These are phyloP conservation scores for Dermochelys coriacea DNA, from an alignment of 2,797 vertebrate genomes.

Conservation along the genomic window DNA sequence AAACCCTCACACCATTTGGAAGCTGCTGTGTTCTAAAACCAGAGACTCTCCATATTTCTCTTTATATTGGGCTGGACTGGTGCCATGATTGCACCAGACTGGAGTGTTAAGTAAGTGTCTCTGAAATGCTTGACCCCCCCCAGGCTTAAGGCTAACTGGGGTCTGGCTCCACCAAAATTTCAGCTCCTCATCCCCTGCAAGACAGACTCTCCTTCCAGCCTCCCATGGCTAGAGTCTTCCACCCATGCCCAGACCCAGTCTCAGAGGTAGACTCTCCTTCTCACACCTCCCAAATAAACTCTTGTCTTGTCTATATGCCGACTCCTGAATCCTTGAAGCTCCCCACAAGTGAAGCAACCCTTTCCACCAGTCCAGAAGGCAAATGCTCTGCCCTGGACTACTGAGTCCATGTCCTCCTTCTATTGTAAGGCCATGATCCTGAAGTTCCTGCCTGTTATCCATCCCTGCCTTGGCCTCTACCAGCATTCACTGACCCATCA, in stretches of 20 bases:
- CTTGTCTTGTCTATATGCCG: neutral
- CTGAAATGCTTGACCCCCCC: neutral
- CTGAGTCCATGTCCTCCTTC: neutral
- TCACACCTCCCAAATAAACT: rapidly evolving
- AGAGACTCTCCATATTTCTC: neutral
- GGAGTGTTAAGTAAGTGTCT: neutral
- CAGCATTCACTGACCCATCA: rapidly evolving
- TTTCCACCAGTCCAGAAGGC: neutral
- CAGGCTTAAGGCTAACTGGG: neutral
- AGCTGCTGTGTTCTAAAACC: neutral
- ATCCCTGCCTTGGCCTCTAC: rapidly evolving
- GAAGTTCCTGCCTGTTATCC: rapidly evolving
- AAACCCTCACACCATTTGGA: neutral
- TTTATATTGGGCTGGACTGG: neutral
- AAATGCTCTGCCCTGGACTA: neutral
- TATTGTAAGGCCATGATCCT: neutral
- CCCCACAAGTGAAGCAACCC: neutral
- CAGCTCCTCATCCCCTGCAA: neutral
- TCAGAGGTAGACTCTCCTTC: neutral
- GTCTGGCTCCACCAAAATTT: neutral
- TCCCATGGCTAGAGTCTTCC: neutral
- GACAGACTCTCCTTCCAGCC: rapidly evolving
- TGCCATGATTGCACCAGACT: neutral
- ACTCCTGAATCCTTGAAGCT: neutral
- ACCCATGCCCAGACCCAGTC: neutral